Conservation (phyloP, 2,888 invertebrate genomes). For the Amblyjoppa proteus region DNA sequence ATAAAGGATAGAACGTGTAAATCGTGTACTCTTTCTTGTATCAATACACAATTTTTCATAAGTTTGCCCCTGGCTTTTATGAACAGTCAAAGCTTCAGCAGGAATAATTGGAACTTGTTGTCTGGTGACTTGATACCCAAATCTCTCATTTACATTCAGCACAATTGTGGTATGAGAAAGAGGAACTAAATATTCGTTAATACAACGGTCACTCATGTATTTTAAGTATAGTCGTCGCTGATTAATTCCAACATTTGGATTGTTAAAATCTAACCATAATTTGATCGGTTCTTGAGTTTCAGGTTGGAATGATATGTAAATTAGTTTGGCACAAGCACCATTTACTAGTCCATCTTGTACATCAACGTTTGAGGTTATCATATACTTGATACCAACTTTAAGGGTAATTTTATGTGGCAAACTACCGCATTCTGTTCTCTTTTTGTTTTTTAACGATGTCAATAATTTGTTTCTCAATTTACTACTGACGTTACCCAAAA, state of each 20-base stretch:
- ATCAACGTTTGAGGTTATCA: slow-evolving; percentile 66
- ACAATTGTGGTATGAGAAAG: slow-evolving; percentile 29
- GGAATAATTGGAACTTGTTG: slow-evolving; percentile 42
- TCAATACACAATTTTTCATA: slow-evolving; percentile 40
- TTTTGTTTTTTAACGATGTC: slow-evolving; percentile 61
- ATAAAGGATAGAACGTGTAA: slow-evolving; percentile 34
- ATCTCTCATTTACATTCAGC: slow-evolving; percentile 44
- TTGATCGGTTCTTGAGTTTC: slow-evolving; percentile 11
- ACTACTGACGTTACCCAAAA: slow-evolving; percentile 52
- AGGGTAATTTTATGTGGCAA: slow-evolving; percentile 68
- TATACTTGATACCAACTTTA: slow-evolving; percentile 67
- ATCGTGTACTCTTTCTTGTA: slow-evolving; percentile 7
- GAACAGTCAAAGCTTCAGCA: slow-evolving; percentile 42
- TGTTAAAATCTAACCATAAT: slow-evolving; percentile 48
- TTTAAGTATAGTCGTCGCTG: slow-evolving; percentile 31
- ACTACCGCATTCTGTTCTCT: slow-evolving; percentile 70
- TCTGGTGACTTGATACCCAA: slow-evolving; percentile 35
- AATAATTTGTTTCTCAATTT: slow-evolving; percentile 38
- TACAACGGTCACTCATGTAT: slow-evolving; percentile 34
- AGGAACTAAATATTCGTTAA: slow-evolving; percentile 39
- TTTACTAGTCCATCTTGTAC: slow-evolving; percentile 26
- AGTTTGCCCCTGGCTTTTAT: slow-evolving; percentile 24
- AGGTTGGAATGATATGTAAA: slow-evolving; percentile 5
- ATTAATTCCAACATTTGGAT: slow-evolving; percentile 57
- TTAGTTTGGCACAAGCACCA: slow-evolving; percentile 15